Evolutionary conservation across 2,797 vertebrate genomes (phyloP).

Genomic region (Scomberomorus guttatus): DNA sequence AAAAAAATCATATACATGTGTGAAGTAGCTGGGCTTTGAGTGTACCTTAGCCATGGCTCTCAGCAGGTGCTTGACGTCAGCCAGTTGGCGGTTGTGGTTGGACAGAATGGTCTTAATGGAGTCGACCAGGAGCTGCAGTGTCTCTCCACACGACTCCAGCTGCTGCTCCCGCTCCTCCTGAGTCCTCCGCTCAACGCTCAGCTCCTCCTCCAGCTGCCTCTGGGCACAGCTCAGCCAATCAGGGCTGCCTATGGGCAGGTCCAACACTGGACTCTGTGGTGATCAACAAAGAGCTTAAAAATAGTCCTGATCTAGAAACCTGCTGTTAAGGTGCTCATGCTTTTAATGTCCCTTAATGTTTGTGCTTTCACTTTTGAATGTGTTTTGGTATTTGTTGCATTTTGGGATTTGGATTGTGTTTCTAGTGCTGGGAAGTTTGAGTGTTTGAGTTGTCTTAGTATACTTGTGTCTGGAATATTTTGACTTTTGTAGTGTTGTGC

Average conservation of each 20-base stretch:
- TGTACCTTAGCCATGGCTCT: slow-evolving; percentile 98
- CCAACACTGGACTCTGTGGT: slow-evolving; percentile 89
- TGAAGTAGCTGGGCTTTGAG: background rate
- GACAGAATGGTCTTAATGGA: slow-evolving; percentile 95
- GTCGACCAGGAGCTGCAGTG: slow-evolving; percentile 95
- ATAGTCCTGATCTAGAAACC: background rate
- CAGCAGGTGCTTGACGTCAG: slow-evolving; percentile 96
- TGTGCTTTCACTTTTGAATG: no score
- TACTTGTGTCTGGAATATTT: no score
- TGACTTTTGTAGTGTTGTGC: no score
- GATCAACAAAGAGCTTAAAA: slow-evolving; percentile 10
- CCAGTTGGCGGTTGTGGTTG: slow-evolving; percentile 95
- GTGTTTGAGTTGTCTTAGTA: no score
- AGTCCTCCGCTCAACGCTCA: slow-evolving; percentile 86
- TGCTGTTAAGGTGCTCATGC: background rate
- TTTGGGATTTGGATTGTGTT: no score
- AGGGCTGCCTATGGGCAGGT: slow-evolving; percentile 92
- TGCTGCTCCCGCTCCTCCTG: slow-evolving; percentile 96
- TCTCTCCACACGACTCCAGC: slow-evolving; percentile 92
- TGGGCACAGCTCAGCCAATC: slow-evolving; percentile 96
- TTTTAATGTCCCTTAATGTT: no score
- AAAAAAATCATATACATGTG: background rate
- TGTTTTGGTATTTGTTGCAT: no score
- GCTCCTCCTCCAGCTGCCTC: slow-evolving; percentile 93
- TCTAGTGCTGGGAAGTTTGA: no score